Evolutionary conservation across 2,888 invertebrate species (phyloP), one percentile per base, ranked within the genome.

Genomic region (Polydesmus complanatus): DNA sequence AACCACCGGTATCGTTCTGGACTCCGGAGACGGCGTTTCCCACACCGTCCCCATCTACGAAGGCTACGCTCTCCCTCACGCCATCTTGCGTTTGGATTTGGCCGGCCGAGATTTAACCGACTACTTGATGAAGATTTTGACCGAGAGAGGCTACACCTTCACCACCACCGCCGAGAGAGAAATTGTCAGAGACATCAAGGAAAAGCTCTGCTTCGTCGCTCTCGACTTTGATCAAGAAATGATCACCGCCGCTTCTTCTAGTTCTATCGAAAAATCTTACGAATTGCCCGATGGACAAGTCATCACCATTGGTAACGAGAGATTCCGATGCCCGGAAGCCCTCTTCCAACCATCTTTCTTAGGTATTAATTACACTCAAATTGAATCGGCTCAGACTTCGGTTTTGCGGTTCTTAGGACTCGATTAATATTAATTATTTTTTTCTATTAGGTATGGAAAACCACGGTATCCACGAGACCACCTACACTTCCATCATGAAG

Each of bases 221-320:
- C 79, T 92, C 68, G 92, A 92, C 83, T 92, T 92, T 73, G 91
- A 92, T 77, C 90, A 92, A 77, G 92, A 92, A 79, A 91, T 92
- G 92, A 88, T 88, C 72, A 92, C 91, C 66, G 91, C 92, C 65
- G 90, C 91, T 60, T 84, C 88, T 53, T 89, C 89, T 68, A 88
- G 88, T 68, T 89, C 90, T 50, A 79, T 93, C 70, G 93, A 93
- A 78, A 93, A 93, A 79, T 87, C 87, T 68, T 93, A 92, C 78
- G 90, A 91, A 78, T 79, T 91, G 71, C 91, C 91, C 68, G 90
- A 91, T 76, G 91, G 90, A 64, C 87, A 88, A 69, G 88, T 89
- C 66, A 88, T 88, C 79, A 88, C 88, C 75, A 88, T 88, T 73
- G 88, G 88, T 70, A 87, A 87, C 75, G 88, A 89, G 77, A 80